Evolutionary conservation across 2,113 vertebrate species (phyloP), one percentile per base, ranked within the genome.

Genomic region (Varanus salvator): DNA sequence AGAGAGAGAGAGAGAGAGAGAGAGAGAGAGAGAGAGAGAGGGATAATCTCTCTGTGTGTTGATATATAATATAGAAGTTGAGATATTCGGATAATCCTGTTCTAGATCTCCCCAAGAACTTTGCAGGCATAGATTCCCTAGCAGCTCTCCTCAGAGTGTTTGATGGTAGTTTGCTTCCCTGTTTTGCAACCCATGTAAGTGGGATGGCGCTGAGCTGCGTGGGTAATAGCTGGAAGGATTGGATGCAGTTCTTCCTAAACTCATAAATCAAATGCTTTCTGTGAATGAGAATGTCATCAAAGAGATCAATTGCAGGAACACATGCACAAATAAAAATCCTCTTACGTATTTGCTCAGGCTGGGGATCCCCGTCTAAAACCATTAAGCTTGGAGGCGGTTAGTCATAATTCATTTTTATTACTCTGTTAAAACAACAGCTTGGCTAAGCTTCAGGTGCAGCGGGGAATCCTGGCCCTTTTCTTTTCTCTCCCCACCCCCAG

Each of bases 381-480:
- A 94, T 97, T 97, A 97, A 97, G 97, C 97, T 97, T 97, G 97
- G 98, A 96, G 97, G 97, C 97, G 97, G 97, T 98, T 96, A 98
- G 98, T 97, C 97, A 98, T 99, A 98, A 99, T 97, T 99, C 98
- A 98, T 98, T 98, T 99, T 99, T 99, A 99, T 98, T 98, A 98
- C 98, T 98, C 97, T 98, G 97, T 98, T 98, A 98, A 98, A 98
- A 98, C 97, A 97, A 97, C 97, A 97, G 97, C 97, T 97, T 97
- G 97, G 97, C 97, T 96, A 94, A 96, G 96, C 97, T 95, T 95
- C 93, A 95, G 94, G 93, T 95, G 96, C 96, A 68, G 87, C 5
- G 92, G 96, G 75, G 96, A 95, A 88, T 92, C 96, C 94, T 3
- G 78, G 91, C 93, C 92, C 92, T 84, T 50, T 88, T 86, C 87